These are phyloP conservation scores for Eulemur coronatus DNA, from an alignment of 2,797 vertebrate species.

Conservation along the genomic window DNA sequence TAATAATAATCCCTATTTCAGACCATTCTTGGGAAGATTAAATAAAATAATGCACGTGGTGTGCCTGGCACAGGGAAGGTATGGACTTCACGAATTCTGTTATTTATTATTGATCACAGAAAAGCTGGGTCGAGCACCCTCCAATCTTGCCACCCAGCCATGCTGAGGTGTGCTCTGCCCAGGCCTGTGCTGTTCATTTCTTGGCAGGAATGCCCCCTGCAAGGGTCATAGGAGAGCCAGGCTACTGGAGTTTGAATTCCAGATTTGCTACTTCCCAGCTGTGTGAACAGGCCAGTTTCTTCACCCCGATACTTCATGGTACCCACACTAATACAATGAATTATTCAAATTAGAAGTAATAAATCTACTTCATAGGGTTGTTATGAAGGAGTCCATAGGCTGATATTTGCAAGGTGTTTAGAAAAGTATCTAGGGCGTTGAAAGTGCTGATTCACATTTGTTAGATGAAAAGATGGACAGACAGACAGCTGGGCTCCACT, in stretches of 20 bases:
- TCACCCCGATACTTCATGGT: background rate
- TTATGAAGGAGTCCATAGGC: background rate
- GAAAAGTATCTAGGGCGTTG: background rate
- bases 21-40: background rate
- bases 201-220: background rate
- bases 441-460: background rate
- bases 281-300: background rate
- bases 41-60: background rate
- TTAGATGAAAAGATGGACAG: background rate
- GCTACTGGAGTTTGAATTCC: background rate
- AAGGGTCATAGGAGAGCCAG: background rate
- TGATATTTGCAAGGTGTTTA: background rate
- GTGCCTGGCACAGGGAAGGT: no score
- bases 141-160: background rate
- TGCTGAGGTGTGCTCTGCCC: background rate
- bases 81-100: rapidly evolving
- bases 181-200: background rate
- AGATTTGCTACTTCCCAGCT: background rate
- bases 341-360: background rate
- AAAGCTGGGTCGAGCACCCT: background rate
- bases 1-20: background rate
- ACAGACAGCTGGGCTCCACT: background rate
- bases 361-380: background rate
- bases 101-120: background rate
- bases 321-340: background rate